Conservation (phyloP, 2,113 vertebrate species). For the Chrysemys picta region DNA sequence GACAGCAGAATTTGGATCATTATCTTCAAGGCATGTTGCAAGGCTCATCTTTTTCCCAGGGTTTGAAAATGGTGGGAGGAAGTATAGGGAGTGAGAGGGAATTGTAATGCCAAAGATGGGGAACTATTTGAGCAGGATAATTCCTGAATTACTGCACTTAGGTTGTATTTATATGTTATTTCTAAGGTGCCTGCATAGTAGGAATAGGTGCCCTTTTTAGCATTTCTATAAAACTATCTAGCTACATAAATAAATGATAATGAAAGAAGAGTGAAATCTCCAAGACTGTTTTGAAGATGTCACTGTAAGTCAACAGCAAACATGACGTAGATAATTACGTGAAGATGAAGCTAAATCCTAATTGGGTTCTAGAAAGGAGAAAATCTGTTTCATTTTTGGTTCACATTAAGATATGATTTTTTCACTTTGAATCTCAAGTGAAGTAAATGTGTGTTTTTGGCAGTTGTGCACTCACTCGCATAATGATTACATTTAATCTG, state of each 20-base stretch:
- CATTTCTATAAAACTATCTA: background rate
- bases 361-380: background rate
- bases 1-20: background rate
- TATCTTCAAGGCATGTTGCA: background rate
- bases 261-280: background rate
- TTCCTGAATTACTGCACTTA: background rate
- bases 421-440: background rate
- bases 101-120: background rate
- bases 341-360: background rate
- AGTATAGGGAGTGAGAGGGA: accelerated
- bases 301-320: background rate
- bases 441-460: background rate
- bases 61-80: background rate
- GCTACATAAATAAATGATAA: background rate
- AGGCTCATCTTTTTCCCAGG: background rate
- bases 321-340: background rate
- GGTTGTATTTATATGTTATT: background rate
- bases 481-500: background rate
- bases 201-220: background rate
- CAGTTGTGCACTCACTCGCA: background rate
- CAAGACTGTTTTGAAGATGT: background rate
- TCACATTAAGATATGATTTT: background rate
- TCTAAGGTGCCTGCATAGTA: background rate
- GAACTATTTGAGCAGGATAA: background rate
- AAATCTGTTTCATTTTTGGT: background rate